A percentile compares a stretch with the other conserved stretches of the same genome.
These are phyloP conservation scores for Caranx ignobilis DNA, from an alignment of 2,113 vertebrate genomes.

Conservation along the genomic window DNA sequence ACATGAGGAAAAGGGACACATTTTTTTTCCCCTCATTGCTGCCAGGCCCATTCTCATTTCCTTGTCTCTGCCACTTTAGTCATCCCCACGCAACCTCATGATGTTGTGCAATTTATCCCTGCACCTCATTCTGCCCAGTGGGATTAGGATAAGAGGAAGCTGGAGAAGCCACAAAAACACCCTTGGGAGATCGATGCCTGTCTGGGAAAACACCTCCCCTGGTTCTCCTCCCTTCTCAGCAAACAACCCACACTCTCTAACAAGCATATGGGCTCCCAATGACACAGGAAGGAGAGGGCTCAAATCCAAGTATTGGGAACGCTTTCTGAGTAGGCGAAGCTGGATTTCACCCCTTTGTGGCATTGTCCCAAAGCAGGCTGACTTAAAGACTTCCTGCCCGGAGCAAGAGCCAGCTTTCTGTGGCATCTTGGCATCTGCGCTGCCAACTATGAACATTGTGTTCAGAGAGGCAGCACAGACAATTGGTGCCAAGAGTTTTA, in stretches of 20 bases:
- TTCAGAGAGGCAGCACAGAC: slow-evolving; percentile 67
- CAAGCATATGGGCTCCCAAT: slow-evolving; percentile 77
- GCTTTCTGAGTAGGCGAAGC: slow-evolving; percentile 65
- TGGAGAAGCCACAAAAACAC: slow-evolving; percentile 73
- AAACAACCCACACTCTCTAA: slow-evolving; percentile 68
- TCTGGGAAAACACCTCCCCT: slow-evolving; percentile 69
- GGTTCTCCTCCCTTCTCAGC: slow-evolving; percentile 59
- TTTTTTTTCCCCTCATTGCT: slow-evolving; percentile 10
- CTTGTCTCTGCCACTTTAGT: slow-evolving; percentile 13
- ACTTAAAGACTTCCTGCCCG: slow-evolving; percentile 78
- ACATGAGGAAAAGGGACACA: slow-evolving; percentile 38
- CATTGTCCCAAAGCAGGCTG: slow-evolving; percentile 66
- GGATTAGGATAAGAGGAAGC: slow-evolving; percentile 60
- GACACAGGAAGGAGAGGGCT: slow-evolving; percentile 77
- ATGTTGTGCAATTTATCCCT: slow-evolving; percentile 58
- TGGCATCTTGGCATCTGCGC: slow-evolving; percentile 70
- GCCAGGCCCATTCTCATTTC: slow-evolving; percentile 30
- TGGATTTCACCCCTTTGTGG: slow-evolving; percentile 73
- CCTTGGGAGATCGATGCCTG: slow-evolving; percentile 70
- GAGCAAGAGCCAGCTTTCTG: slow-evolving; percentile 68
- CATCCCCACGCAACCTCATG: slow-evolving; percentile 42
- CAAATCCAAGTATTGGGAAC: slow-evolving; percentile 64
- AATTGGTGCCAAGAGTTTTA: slow-evolving; percentile 71
- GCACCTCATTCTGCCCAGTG: slow-evolving; percentile 49
- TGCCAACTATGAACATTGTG: slow-evolving; percentile 69